Conservation (phyloP, 2,797 vertebrate genomes). For the Myoxocephalus aenaeus region DNA sequence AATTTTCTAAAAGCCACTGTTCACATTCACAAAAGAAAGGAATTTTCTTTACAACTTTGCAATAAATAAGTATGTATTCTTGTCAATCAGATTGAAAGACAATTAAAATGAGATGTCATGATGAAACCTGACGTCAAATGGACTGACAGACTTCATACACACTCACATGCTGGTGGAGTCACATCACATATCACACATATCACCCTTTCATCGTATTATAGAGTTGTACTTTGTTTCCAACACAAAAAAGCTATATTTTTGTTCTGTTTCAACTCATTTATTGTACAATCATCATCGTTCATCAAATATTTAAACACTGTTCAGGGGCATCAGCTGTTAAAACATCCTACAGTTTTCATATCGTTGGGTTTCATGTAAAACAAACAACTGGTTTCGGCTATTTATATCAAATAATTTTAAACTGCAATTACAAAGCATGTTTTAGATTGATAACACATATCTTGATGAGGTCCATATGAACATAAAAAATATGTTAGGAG, state of each 20-base stretch:
- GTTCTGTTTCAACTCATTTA: not conserved
- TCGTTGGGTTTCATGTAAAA: not conserved
- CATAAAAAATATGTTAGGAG: not conserved
- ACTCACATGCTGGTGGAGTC: no score
- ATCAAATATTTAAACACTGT: not conserved
- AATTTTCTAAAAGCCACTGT: not conserved
- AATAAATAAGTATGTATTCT: not conserved
- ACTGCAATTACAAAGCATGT: not conserved
- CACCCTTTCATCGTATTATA: not conserved
- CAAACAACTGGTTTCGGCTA: not conserved
- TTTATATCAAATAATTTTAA: not conserved
- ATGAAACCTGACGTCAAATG: not conserved
- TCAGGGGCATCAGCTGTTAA: not conserved
- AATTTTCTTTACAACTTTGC: not conserved
- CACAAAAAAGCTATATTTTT: not conserved
- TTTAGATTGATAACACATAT: not conserved
- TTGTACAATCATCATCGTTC: not conserved
- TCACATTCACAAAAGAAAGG: not conserved
- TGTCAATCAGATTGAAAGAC: not conserved
- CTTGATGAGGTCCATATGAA: no score
- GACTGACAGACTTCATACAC: not conserved
- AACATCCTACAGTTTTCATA: not conserved
- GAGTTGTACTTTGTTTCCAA: not conserved
- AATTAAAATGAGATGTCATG: not conserved
- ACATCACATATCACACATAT: not conserved